Conservation (phyloP, 2,888 invertebrate genomes). For the Cantharis nigra region DNA sequence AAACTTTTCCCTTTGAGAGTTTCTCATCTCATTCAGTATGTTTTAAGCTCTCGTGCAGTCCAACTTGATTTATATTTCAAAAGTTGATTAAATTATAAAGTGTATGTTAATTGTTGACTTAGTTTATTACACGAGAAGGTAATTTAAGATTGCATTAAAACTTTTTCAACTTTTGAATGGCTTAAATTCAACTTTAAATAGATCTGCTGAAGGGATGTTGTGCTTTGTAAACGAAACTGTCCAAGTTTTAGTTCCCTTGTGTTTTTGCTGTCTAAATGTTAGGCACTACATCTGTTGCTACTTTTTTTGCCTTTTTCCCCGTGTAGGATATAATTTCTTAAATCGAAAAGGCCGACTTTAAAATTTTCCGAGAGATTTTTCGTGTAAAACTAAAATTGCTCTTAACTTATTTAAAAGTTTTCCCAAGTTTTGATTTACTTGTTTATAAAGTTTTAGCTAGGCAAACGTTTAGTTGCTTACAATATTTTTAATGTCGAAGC, state of each 20-base stretch:
- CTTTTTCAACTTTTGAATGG: conserved; percentile 6
- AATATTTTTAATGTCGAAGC: not conserved
- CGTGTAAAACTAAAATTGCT: conserved; percentile 17
- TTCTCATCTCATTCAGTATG: not conserved
- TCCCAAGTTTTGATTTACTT: conserved; percentile 4
- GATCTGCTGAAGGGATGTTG: conserved; percentile 2
- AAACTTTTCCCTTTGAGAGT: not conserved
- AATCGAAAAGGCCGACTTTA: conserved; percentile 12
- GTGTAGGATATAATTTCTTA: not conserved
- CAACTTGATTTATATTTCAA: not conserved
- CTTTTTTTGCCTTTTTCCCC: conserved; percentile 10
- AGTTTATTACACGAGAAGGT: not conserved
- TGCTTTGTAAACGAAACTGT: conserved; percentile 11
- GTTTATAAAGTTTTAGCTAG: conserved; percentile 6
- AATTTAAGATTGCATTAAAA: conserved; percentile 1
- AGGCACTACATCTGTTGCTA: conserved; percentile 25
- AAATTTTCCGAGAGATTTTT: conserved; percentile 18
- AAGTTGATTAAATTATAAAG: not conserved
- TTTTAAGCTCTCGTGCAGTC: not conserved
- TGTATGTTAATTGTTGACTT: not conserved
- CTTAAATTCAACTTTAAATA: conserved; percentile 16
- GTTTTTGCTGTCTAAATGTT: conserved; percentile 19
- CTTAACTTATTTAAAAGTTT: conserved; percentile 19
- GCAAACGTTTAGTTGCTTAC: conserved; percentile 4
- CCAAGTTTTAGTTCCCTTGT: conserved; percentile 19